phyloP scores from a whole-genome alignment of 1,140 invertebrate genomes.

The Brachionus calyciflorus region DNA sequence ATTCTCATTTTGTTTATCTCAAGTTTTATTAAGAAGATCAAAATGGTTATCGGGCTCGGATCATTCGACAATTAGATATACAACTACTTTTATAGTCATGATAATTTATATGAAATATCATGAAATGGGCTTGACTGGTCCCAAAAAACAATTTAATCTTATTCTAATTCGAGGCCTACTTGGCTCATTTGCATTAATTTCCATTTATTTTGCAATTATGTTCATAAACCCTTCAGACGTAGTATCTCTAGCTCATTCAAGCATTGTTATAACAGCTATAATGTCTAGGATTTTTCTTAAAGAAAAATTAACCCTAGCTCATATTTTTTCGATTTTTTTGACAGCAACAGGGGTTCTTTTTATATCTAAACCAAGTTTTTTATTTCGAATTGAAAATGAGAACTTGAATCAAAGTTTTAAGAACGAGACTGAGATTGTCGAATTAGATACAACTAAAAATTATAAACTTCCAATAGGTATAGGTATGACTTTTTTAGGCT shows the following conservation, averaged over 20 bases:
- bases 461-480: slow-evolving; percentile 11
- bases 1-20: slow-evolving; percentile 31
- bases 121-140: neutral
- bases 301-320: slow-evolving; percentile 37
- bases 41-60: slow-evolving; percentile 16
- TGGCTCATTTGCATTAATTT: slow-evolving; percentile 25
- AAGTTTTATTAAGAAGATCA: slow-evolving; percentile 9
- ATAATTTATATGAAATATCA: slow-evolving; percentile 20
- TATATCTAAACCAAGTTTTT: slow-evolving; percentile 35
- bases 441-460: neutral
- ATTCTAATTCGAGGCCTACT: slow-evolving; percentile 9
- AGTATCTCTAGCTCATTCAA: slow-evolving; percentile 17
- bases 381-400: slow-evolving; percentile 3
- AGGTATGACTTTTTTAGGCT: slow-evolving; percentile 5
- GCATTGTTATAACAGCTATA: slow-evolving; percentile 32
- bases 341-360: slow-evolving; percentile 9
- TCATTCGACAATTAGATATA: slow-evolving; percentile 26
- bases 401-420: neutral
- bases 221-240: slow-evolving; percentile 33
- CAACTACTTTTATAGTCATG: neutral
- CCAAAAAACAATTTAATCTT: neutral
- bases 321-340: slow-evolving; percentile 14
- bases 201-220: slow-evolving; percentile 42
- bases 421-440: neutral
- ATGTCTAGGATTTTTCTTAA: slow-evolving; percentile 42